Base-by-base conservation (phyloP, 2,888 invertebrate species). In the Barypeithes pellucidus region DNA sequence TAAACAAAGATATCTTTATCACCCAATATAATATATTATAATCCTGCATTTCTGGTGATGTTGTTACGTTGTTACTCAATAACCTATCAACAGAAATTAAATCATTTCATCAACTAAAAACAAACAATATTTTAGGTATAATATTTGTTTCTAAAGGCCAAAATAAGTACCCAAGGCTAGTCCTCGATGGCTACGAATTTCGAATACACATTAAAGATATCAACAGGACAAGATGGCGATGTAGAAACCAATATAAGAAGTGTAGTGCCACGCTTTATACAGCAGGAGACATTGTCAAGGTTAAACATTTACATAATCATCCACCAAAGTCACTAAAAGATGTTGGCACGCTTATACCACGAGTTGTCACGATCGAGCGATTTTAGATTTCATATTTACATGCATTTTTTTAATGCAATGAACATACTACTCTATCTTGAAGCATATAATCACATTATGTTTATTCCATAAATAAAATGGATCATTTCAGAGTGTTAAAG, bases 111-210 rank as follows among this genome's bases (percentile, higher is more conserved):
- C n/a, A n/a, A n/a, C n/a, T n/a, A n/a, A n/a, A n/a, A n/a, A n/a
- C n/a, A n/a, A n/a, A n/a, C n/a, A n/a, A 18, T 45, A 12, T 76
- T 78, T 69, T 74, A 78, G 79, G 69, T 74, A 45, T 78, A 24
- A 79, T 81, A 20, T 80, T 79, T 70, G 73, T 81, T 41, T 76
- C 77, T 14, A 57, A 62, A 45, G 78, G 77, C 8, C 72, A 74
- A 5, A 29, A 29, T 41, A 82, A 82, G 54, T 77, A 81, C 50
- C 82, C 82, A 0, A 80, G 74, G 45, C 52, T 82, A 8, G 73
- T 80, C 11, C 67, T 82, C 43, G 77, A 80, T 67, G 71, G 77
- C 33, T 76, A 78, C 74, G 73, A 78, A n/a, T 82, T 77, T 68
- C 69, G 70, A 8, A 72, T 81, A 5, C 78, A 81, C 20, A 77